Evolutionary conservation across 1,140 invertebrate species (phyloP).

Genomic region (Drosophila equinoxialis): DNA sequence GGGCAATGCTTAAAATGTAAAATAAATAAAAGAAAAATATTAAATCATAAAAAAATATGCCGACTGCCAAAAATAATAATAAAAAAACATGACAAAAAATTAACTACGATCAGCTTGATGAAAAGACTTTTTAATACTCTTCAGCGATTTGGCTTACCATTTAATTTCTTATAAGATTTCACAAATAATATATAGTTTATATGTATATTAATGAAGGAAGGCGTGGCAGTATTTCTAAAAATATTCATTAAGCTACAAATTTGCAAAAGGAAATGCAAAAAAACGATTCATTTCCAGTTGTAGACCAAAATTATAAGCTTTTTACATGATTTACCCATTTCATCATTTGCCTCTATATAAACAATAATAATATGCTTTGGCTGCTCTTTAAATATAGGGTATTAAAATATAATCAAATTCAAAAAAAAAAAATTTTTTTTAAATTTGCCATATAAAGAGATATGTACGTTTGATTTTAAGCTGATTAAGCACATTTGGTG

Average conservation of each 20-base stretch:
- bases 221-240: too few species aligned
- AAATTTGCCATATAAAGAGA: conserved; percentile 33
- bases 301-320: too few species aligned
- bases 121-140: background rate
- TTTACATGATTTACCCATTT: too few species aligned
- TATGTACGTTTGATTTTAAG: conserved; percentile 9
- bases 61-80: conserved; percentile 34
- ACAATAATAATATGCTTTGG: background rate
- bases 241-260: too few species aligned
- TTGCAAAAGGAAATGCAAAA: too few species aligned
- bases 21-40: conserved; percentile 17
- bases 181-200: too few species aligned
- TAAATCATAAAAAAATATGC: conserved; percentile 42
- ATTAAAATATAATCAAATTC: conserved; percentile 2
- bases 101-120: background rate
- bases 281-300: too few species aligned
- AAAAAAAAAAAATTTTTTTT: conserved; percentile 28
- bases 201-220: too few species aligned
- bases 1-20: conserved; percentile 42
- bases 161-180: too few species aligned
- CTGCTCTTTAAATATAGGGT: background rate
- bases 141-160: background rate
- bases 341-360: too few species aligned
- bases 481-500: conserved; percentile 39
- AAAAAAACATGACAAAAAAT: background rate